Base-by-base conservation (phyloP, 64 coral and sea anemone genomes). In the Montipora foliosa region DNA sequence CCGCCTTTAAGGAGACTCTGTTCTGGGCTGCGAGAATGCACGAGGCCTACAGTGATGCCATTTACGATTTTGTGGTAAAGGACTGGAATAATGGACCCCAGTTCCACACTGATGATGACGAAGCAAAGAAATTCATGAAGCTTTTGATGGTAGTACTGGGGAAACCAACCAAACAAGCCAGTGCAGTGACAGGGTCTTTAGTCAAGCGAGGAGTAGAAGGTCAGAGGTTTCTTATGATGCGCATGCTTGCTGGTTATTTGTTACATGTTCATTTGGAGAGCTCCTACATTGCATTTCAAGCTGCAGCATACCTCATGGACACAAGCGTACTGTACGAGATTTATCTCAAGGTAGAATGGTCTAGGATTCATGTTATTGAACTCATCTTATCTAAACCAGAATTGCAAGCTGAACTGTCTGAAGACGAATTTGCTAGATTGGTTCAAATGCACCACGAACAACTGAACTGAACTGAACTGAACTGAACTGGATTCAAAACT, bases 141-240 rank as follows among this genome's bases (percentile, higher is more conserved):
- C 81, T 96, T 12, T 79, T 96, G 13, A 93, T 91, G 95, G 76
- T 96, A 62, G 73, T 90, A 67, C 88, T 96, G 3, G 95, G 95
- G 19, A 96, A 93, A 79, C 95, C 95, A 16, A 94, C 95, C 50
- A 93, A 96, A 17, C 95, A 96, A 86, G 91, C 95, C 1, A n/a
- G 49, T 70, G 91, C 91, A 45, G 91, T 93, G 10, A 96, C 91
- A 25, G 91, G 91, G 2, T 90, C 95, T 14, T 67, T 93, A n/a
- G 73, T 80, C 2, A 75, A 79, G 52, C 66, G 57, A 66, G 44
- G 52, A 4, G 49, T 87, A 1, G 81, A 90, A 37, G 88, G 82
- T 16, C 50, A 82, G 47, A 93, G 49, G 57, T 96, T 96, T 75
- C 0, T 94, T 0, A 21, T 93, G 44, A 79, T 93, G 46, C 73